Evolutionary conservation across 2,888 invertebrate species (phyloP), one percentile per base, ranked within the genome.

Genomic region (Tuta absoluta): DNA sequence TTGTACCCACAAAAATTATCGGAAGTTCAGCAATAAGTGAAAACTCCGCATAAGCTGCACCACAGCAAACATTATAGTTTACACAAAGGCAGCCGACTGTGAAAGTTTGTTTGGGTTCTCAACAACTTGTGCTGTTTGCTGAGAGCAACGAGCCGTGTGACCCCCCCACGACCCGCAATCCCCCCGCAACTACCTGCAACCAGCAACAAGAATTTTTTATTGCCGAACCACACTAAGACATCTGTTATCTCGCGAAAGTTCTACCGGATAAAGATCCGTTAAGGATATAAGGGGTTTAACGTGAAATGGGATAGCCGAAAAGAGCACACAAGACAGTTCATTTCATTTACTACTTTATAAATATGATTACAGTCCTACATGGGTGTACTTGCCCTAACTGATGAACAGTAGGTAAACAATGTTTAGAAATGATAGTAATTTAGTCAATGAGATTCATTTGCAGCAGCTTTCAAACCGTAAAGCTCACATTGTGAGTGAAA

Each of bases 281-380:
- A 45, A 45, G n/a, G 45, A 45, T 45, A n/a, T 41, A 45, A 45
- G 45, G 45, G 45, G 17, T 45, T 45, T 45, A 45, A 45, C n/a
- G 17, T 45, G 17, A 45, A 45, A 45, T 45, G 45, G 45, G n/a
- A 17, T 17, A 17, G n/a, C 45, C n/a, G 5, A 45, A n/a, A n/a
- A 17, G 45, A 17, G 45, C 45, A 45, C 17, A 45, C n/a, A 45
- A n/a, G 45, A n/a, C 5, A 17, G 3, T 45, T n/a, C n/a, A n/a
- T n/a, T n/a, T n/a, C n/a, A n/a, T n/a, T 45, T 17, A 45, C 4
- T n/a, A 45, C 45, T 4, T 45, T 45, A 17, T 45, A 5, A 45
- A 45, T 4, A 17, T 45, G 17, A 45, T 45, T 45, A n/a, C 17
- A 33, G 33, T 33, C 33, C 33, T 33, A 33, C 33, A 33, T 33